Evolutionary conservation across 2,888 invertebrate genomes (phyloP).

Genomic region (Tetropium fuscum): DNA sequence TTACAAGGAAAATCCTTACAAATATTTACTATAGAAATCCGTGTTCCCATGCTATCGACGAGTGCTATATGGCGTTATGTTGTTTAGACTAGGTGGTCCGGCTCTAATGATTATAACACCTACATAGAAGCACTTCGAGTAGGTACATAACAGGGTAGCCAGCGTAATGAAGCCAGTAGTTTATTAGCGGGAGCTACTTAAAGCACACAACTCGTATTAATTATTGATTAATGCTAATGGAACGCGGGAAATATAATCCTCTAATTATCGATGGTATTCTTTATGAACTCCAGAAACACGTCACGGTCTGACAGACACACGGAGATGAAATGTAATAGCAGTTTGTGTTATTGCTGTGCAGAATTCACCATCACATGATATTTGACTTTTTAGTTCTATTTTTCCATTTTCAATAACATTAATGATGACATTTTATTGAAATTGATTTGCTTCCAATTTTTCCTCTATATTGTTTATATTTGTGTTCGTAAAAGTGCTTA

Average conservation of each 20-base stretch:
- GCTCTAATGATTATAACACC: conserved; percentile 45
- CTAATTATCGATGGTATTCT: conserved; percentile 47
- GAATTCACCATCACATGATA: no score
- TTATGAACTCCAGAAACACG: conserved; percentile 47
- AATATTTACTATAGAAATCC: no score
- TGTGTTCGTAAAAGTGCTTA: no score
- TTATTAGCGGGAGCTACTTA: conserved; percentile 47
- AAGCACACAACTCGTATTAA: conserved; percentile 54
- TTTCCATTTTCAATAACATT: no score
- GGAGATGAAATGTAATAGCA: background rate
- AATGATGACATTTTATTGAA: no score
- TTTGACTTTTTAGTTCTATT: no score
- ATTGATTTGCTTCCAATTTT: no score
- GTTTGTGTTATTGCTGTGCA: no score
- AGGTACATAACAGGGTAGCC: conserved; percentile 26
- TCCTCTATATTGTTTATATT: no score
- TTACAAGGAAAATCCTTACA: no score
- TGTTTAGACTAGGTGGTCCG: conserved; percentile 44
- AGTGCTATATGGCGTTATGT: conserved; percentile 26
- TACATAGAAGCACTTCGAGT: conserved; percentile 38
- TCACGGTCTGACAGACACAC: background rate
- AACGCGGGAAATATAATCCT: conserved; percentile 48
- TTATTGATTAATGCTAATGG: conserved; percentile 56
- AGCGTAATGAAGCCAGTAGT: conserved; percentile 49
- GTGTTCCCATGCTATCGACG: no score